Base-by-base conservation (phyloP, 2,797 vertebrate genomes). In the Poeciliopsis gracilis region DNA sequence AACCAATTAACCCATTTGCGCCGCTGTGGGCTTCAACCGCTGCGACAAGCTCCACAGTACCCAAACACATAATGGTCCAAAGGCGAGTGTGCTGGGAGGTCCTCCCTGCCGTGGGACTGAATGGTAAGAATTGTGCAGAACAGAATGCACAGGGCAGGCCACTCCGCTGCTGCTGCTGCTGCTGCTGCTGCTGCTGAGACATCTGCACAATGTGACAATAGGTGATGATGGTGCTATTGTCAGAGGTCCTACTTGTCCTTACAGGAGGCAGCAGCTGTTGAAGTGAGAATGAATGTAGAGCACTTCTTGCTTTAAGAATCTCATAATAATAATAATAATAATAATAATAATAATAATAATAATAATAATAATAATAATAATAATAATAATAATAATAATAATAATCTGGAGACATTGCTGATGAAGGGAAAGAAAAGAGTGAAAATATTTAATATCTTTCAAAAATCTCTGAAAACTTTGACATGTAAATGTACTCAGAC, bases 1-100 rank as follows among this genome's bases (percentile, higher is more conserved):
- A 89, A 88, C 86, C 90, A 91, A 92, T 92, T 91, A 92, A 91
- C 92, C 86, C 87, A 67, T 72, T 72, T 61, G 80, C 76, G 82
- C 79, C 86, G 25, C 59, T 49, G 85, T 51, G 77, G 72, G 61
- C 46, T 75, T 76, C 15, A 77, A 82, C 84, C 51, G 79, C 51
- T 77, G 78, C 77, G 83, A 90, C 87, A 74, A 81, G 83, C 83
- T 81, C 82, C 28, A 79, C 9, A 25, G 80, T 79, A 86, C 84
- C 85, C 85, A 75, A 79, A 80, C 55, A 80, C 84, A 84, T 82
- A 84, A 90, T 85, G 81, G 82, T 81, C 75, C 71, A 75, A 45
- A 53, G 85, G 85, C 84, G 72, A 66, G 83, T 72, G 84, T 36
- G n/a, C 59, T 43, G 74, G 86, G 87, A 84, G 84, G 73, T 80